Evolutionary conservation across 2,113 vertebrate species (phyloP).

Genomic region (Cyphomyrus plagiostoma): DNA sequence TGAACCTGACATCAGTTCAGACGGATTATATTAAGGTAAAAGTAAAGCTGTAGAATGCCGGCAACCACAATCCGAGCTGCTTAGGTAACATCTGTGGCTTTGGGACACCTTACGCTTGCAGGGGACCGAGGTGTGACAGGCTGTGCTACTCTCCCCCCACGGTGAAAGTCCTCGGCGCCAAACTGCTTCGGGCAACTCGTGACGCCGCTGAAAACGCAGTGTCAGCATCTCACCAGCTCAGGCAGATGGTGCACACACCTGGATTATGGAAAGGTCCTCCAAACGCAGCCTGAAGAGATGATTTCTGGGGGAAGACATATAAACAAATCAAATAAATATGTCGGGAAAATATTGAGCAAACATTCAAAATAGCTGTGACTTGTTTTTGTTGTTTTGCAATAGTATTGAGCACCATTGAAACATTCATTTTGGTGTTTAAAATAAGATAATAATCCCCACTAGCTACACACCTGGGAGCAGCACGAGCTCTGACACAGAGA

Average conservation of each 20-base stretch:
- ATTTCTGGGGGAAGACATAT: constrained; percentile 64
- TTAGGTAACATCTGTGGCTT: neutral
- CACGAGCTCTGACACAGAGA: neutral
- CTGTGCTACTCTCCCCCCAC: neutral
- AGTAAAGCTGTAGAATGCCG: neutral
- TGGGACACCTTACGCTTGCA: neutral
- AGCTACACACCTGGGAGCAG: neutral
- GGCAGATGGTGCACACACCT: constrained; percentile 57
- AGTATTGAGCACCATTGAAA: neutral
- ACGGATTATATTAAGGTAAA: neutral
- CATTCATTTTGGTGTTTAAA: neutral
- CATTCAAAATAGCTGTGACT: neutral
- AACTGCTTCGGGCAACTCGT: neutral
- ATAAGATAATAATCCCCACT: neutral
- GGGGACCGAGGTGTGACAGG: neutral
- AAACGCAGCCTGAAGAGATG: constrained; percentile 84
- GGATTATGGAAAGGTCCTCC: constrained; percentile 81
- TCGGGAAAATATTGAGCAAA: neutral
- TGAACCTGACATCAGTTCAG: neutral
- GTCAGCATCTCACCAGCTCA: neutral
- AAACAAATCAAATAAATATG: constrained; percentile 7
- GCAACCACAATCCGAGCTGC: neutral
- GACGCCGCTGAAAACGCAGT: neutral
- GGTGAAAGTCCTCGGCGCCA: neutral
- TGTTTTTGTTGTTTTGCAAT: neutral